Evolutionary conservation across 2,888 invertebrate species (phyloP).

Genomic region (Apamea monoglypha): DNA sequence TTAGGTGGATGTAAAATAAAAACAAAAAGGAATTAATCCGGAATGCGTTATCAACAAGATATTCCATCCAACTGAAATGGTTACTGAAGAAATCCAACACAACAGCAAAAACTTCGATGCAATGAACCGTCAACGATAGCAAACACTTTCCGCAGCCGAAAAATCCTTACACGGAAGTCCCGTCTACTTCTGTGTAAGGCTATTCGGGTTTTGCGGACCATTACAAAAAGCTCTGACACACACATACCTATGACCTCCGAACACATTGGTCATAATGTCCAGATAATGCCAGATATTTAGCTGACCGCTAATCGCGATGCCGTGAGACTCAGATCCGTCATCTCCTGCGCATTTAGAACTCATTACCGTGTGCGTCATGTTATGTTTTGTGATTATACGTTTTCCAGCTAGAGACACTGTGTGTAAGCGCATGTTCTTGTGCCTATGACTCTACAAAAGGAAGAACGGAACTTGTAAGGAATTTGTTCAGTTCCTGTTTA

Average conservation of each 20-base stretch:
- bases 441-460: not conserved
- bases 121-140: not conserved
- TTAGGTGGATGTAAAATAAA: not conserved
- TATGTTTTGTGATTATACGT: slow-evolving; percentile 25
- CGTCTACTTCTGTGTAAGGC: not conserved
- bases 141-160: not conserved
- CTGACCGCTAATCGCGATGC: slow-evolving; percentile 59
- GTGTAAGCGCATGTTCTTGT: not conserved
- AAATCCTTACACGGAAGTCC: not conserved
- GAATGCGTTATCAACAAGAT: not conserved
- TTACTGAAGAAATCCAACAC: not conserved
- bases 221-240: not conserved
- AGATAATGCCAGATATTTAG: slow-evolving; percentile 50
- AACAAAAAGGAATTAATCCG: not conserved
- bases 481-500: not conserved
- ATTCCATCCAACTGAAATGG: not conserved
- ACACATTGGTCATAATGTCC: slow-evolving; percentile 32
- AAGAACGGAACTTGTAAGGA: not conserved
- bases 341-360: slow-evolving; percentile 63
- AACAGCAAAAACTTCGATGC: not conserved
- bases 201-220: fast-evolving
- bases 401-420: slow-evolving; percentile 9
- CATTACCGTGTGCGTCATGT: slow-evolving; percentile 62
- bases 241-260: not conserved
- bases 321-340: slow-evolving; percentile 57